Conservation (phyloP, 2,797 vertebrate species). For the Hafferia zeledoni region DNA sequence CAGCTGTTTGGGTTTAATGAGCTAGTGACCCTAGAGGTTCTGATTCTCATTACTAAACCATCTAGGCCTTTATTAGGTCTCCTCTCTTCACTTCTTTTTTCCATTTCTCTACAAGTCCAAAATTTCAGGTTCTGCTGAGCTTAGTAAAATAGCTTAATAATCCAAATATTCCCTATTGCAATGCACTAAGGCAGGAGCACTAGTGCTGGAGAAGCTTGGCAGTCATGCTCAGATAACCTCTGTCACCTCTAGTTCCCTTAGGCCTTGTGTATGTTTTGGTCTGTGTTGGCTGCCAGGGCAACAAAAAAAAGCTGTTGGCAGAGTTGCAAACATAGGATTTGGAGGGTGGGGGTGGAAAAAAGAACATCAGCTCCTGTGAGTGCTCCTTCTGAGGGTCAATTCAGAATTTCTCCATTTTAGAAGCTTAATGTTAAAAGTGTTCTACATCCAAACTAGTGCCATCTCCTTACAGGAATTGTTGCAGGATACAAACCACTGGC, state of each 20-base stretch:
- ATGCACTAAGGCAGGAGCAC: background rate
- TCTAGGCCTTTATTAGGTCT: background rate
- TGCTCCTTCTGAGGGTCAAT: background rate
- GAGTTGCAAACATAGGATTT: background rate
- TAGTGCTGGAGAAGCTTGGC: background rate
- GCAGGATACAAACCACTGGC: background rate
- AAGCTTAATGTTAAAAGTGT: background rate
- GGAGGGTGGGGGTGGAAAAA: accelerated
- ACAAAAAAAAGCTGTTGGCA: background rate
- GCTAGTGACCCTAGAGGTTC: background rate
- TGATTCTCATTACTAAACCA: background rate
- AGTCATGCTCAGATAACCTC: background rate
- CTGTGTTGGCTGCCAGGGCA: background rate
- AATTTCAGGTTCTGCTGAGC: background rate
- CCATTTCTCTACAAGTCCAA: background rate
- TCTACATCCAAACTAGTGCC: background rate
- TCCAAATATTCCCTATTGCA: background rate
- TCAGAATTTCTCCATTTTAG: background rate
- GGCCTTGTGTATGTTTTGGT: background rate
- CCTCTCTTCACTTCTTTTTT: background rate
- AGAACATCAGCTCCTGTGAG: accelerated
- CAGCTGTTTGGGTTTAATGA: background rate
- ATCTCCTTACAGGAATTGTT: background rate
- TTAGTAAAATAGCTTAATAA: background rate
- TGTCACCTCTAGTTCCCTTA: background rate